Base-by-base conservation (phyloP, 2,113 vertebrate species). In the Cyrtonyx montezumae region DNA sequence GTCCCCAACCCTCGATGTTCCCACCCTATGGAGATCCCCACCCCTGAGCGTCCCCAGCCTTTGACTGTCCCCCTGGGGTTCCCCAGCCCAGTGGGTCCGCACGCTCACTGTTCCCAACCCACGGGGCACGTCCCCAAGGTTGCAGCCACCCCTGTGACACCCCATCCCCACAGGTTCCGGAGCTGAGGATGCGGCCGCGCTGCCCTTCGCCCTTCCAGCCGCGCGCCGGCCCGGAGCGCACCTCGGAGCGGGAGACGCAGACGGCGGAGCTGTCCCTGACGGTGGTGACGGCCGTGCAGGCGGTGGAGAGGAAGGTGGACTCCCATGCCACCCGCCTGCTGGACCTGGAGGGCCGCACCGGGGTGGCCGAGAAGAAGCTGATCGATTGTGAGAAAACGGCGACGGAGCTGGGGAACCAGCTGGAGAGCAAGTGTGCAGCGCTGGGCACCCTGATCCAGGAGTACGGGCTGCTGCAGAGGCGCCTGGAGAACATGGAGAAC, bases 401-500 rank as follows among this genome's bases (percentile, higher is more conserved):
- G 0, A 49, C 83, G 8, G 98, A 98, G 91, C 51, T 98, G 7
- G 94, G 97, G 8, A 97, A 95, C 88, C 98, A 97, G 75, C 92
- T 98, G 93, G 98, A 98, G 94, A 96, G 97, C 96, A 98, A 98
- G 55, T 98, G 97, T 12, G 96, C 97, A 0, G 93, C 95, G 1
- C 88, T 98, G 87, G 98, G 97, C 6, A 98, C 97, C 40, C 96
- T 98, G 34, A 95, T 98, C 93, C 97, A 97, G 96, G 97, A 98
- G 94, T 98, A 98, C 1, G 97, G 98, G 84, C 96, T 96, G 88
- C 97, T 98, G 20, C 97, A 97, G 89, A 40, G 93, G 81, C 92
- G 97, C 20, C 94, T 98, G 94, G 97, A 98, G 95, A 98, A 98
- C 51, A 63, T 98, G 96, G 98, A 98, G 96, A 98, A 98, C 95